Percentiles rank a stretch among this genome's conserved stretches.
phyloP scores from a whole-genome alignment of 2,888 invertebrate species.

The Drosophila picticornis region DNA sequence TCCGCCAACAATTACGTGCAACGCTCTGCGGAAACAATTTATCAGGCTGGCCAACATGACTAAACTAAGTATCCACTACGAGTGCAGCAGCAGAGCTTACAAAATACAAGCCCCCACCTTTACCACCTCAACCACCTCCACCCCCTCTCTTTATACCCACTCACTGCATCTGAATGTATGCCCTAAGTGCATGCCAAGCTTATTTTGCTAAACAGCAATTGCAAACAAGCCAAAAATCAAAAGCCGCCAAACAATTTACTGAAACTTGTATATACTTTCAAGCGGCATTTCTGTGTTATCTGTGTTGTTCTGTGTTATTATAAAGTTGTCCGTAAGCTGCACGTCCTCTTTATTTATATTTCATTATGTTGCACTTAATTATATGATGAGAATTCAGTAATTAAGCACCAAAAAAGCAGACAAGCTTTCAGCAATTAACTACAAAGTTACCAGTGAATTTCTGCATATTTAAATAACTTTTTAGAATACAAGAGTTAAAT shows the following conservation, averaged over 20 bases:
- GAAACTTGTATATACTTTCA: slow-evolving; percentile 44
- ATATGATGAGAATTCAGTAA: background rate
- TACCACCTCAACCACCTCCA: background rate
- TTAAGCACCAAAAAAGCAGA: background rate
- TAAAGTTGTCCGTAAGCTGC: background rate
- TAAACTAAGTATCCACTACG: slow-evolving; percentile 49
- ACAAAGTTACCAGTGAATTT: background rate
- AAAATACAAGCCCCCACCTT: background rate
- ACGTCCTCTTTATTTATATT: background rate
- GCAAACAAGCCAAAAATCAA: slow-evolving; percentile 50
- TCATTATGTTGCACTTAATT: background rate
- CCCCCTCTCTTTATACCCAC: background rate
- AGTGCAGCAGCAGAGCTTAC: slow-evolving; percentile 20
- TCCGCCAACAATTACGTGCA: slow-evolving; percentile 76
- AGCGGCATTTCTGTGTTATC: background rate
- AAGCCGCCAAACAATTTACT: slow-evolving; percentile 10
- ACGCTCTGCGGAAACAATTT: slow-evolving; percentile 76
- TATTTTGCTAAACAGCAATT: slow-evolving; percentile 67
- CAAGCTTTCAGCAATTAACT: background rate
- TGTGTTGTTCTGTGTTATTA: background rate
- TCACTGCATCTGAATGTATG: slow-evolving; percentile 55
- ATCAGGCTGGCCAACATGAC: slow-evolving; percentile 75
- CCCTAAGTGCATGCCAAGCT: slow-evolving; percentile 75
- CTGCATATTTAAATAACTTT: background rate
- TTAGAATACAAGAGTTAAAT: background rate